These are phyloP conservation scores for Onthophagus sagittarius DNA, from an alignment of 2,888 invertebrate species.

Conservation along the genomic window DNA sequence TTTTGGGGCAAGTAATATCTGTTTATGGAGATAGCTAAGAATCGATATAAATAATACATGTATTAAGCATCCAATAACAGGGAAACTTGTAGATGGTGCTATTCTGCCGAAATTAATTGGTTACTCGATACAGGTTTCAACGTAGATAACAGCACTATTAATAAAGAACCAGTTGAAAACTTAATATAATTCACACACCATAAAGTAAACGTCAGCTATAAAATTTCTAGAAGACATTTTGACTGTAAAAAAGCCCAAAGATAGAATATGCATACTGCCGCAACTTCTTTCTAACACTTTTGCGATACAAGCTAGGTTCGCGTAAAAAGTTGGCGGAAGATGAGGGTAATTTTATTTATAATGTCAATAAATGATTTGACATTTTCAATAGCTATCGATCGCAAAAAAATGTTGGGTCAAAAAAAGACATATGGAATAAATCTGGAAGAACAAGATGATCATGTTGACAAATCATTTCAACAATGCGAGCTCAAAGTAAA, in stretches of 20 bases:
- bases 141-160: not conserved
- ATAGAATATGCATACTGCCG: constrained; percentile 9
- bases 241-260: constrained; percentile 7
- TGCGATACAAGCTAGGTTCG: constrained; percentile 6
- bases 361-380: constrained; percentile 13
- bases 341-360: not conserved
- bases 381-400: constrained; percentile 7
- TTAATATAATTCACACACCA: constrained; percentile 2
- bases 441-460: constrained; percentile 1
- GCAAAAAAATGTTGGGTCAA: not conserved
- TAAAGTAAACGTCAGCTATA: constrained; percentile 2
- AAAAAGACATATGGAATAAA: not conserved
- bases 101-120: constrained; percentile 10
- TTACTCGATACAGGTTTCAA: constrained; percentile 2
- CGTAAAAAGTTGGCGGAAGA: constrained; percentile 5
- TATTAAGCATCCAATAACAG: constrained; percentile 28
- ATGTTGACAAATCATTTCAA: constrained; percentile 4
- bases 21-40: constrained; percentile 32
- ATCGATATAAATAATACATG: constrained; percentile 28
- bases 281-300: constrained; percentile 11
- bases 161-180: constrained; percentile 5
- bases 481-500: too few relatives aligned
- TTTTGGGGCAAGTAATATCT: constrained; percentile 33
- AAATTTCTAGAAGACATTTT: constrained; percentile 7
- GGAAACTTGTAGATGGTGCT: constrained; percentile 29